A percentile compares a stretch with the other conserved stretches of the same genome.
Conservation (phyloP, 1,140 invertebrate genomes). For the Centruroides vittatus region DNA sequence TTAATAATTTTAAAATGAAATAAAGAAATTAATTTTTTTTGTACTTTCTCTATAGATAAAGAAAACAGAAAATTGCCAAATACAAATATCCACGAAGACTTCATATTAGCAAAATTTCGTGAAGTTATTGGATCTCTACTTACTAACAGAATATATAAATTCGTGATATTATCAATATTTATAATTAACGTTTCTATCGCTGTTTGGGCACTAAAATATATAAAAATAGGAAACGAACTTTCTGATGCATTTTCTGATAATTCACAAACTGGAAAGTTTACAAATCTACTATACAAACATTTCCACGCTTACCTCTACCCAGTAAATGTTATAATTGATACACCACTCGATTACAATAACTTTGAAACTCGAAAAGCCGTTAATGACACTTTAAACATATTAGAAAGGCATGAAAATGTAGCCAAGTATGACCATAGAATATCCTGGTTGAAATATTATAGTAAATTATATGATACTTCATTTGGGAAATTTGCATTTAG, state of each 20-base stretch:
- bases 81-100: too few relatives aligned
- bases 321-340: constrained; percentile 69
- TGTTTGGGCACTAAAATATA: constrained; percentile 71
- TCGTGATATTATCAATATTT: constrained; percentile 60
- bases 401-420: constrained; percentile 69
- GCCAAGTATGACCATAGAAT: constrained; percentile 54
- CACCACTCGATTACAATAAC: constrained; percentile 71
- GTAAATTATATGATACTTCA: constrained; percentile 56
- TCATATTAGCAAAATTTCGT: too few relatives aligned
- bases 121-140: too few relatives aligned
- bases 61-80: too few relatives aligned
- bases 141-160: constrained; percentile 46
- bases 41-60: too few relatives aligned
- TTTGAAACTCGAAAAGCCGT: constrained; percentile 56
- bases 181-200: constrained; percentile 58
- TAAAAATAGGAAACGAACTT: constrained; percentile 74
- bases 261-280: constrained; percentile 80
- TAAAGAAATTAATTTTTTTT: too few relatives aligned
- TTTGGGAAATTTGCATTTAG: constrained; percentile 42
- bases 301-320: constrained; percentile 80
- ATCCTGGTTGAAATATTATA: constrained; percentile 74
- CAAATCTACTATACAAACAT: constrained; percentile 71
- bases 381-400: constrained; percentile 55
- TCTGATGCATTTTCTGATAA: constrained; percentile 62
- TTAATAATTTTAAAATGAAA: too few relatives aligned